Percentiles rank a stretch among this genome's conserved stretches.
These are phyloP conservation scores for Pogonomyrmex californicus DNA, from an alignment of 1,140 invertebrate species.

Conservation along the genomic window DNA sequence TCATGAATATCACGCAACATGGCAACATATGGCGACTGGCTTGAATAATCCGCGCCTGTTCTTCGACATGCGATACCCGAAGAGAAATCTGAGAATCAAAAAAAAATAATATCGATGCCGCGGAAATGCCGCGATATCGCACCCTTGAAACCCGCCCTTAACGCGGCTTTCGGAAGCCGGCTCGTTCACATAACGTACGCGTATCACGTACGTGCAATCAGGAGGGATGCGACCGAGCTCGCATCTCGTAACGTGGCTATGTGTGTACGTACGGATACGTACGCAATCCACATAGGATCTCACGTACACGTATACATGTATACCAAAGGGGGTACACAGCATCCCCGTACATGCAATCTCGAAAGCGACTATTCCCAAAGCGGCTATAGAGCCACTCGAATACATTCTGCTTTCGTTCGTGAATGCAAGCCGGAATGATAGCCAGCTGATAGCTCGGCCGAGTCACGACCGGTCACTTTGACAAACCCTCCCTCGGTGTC, in stretches of 20 bases:
- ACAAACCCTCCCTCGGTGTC: slow-evolving; percentile 66
- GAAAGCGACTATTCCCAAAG: slow-evolving; percentile 75
- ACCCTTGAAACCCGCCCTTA: slow-evolving; percentile 39
- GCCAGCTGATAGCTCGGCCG: slow-evolving; percentile 80
- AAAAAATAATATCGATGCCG: slow-evolving; percentile 15
- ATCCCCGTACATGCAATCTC: slow-evolving; percentile 58
- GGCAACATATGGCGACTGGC: background rate
- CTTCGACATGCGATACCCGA: background rate
- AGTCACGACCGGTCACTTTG: slow-evolving; percentile 73
- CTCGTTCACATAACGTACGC: slow-evolving; percentile 53
- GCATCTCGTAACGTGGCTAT: slow-evolving; percentile 30
- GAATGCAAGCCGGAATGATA: slow-evolving; percentile 75
- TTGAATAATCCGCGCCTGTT: background rate
- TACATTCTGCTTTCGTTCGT: slow-evolving; percentile 73
- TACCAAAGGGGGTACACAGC: slow-evolving; percentile 44
- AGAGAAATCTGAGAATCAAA: slow-evolving; percentile 29
- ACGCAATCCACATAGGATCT: slow-evolving; percentile 34
- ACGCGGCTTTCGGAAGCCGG: slow-evolving; percentile 61
- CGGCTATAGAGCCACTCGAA: slow-evolving; percentile 76
- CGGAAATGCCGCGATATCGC: slow-evolving; percentile 23
- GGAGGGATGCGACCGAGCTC: slow-evolving; percentile 65
- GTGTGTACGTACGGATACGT: slow-evolving; percentile 32
- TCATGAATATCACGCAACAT: background rate
- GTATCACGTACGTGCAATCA: slow-evolving; percentile 75
- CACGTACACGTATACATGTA: background rate